A percentile compares a stretch with the other conserved stretches of the same genome.
Conservation (phyloP, 53 echinoderm and acorn worm genomes). For the Stichopus horrens region DNA sequence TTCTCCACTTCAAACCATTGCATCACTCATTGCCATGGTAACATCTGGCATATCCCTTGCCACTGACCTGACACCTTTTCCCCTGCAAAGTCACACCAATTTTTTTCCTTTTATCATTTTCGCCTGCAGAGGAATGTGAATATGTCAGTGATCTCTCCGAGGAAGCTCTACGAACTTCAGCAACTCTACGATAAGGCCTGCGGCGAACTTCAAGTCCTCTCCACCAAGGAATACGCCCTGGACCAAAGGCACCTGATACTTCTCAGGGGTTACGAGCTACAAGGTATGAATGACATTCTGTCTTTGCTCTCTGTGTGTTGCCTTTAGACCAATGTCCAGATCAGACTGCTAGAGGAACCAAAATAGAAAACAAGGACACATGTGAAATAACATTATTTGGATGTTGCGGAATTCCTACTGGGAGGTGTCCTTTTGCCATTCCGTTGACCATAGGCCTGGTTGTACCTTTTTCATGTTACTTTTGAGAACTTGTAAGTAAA, state of each 20-base stretch:
- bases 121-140: slow-evolving; percentile 75
- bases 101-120: neutral
- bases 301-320: neutral
- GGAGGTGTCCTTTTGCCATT: too few species aligned
- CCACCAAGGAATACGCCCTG: slow-evolving; percentile 81
- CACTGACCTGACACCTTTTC: neutral
- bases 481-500: too few species aligned
- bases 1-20: neutral
- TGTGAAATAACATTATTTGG: too few species aligned
- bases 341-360: too few species aligned
- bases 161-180: slow-evolving; percentile 81
- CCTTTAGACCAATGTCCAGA: too few species aligned
- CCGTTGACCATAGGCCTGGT: too few species aligned
- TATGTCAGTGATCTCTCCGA: slow-evolving; percentile 79
- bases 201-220: slow-evolving; percentile 77
- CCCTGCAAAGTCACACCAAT: neutral
- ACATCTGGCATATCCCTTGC: neutral
- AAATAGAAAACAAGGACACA: too few species aligned
- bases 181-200: slow-evolving; percentile 85
- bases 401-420: too few species aligned
- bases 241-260: slow-evolving; percentile 87
- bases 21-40: neutral
- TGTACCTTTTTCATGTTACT: too few species aligned
- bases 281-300: slow-evolving; percentile 50
- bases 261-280: slow-evolving; percentile 84